Base-by-base conservation (phyloP, 2,888 invertebrate genomes). In the Drosophila mimica region DNA sequence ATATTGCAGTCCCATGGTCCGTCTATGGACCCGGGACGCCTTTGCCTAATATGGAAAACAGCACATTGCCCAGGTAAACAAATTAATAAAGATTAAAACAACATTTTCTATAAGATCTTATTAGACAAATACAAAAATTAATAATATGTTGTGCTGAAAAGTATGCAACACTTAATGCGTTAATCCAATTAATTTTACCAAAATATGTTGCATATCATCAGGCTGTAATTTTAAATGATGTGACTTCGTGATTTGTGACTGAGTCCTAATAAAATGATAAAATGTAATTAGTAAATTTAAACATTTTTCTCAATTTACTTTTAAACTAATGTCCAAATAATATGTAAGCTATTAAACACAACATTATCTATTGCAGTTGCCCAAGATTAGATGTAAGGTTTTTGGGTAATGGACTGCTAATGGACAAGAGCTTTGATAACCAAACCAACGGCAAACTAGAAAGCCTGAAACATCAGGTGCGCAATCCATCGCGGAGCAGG, bases 1-100 rank as follows among this genome's bases (percentile, higher is more conserved):
- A 88, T 90, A 74, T 89, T 90, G 93, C 93, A 90, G 90, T 93
- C 93, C 93, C 93, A 76, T 93, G 93, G 93, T 88, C 92, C 87
- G 84, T 91, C 83, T 92, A 93, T 91, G 67, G 93, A 92, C 88
- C 92, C 86, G 88, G 90, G 84, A 72, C 92, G 89, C 70, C 91
- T 92, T 52, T 92, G 92, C 77, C 91, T 93, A 65, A 91, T 92
- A 70, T 90, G 92, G 89, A 91, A 91, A 80, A 91, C 91, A 81
- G 90, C 88, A 79, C 90, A 82, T 87, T 93, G 93, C 91, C 93
- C 83, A 91, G 91, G 93, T 93, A 77, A 87, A 85, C 86, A 70
- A 64, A 25, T 11, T 1, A 7, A 38, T 9, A 34, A 53, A 4
- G 20, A 8, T 8, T 46, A 4, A 0, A 8, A 1, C 4, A 28